These are phyloP conservation scores for Epistrophe grossulariae DNA, from an alignment of 2,888 invertebrate species.

Conservation along the genomic window DNA sequence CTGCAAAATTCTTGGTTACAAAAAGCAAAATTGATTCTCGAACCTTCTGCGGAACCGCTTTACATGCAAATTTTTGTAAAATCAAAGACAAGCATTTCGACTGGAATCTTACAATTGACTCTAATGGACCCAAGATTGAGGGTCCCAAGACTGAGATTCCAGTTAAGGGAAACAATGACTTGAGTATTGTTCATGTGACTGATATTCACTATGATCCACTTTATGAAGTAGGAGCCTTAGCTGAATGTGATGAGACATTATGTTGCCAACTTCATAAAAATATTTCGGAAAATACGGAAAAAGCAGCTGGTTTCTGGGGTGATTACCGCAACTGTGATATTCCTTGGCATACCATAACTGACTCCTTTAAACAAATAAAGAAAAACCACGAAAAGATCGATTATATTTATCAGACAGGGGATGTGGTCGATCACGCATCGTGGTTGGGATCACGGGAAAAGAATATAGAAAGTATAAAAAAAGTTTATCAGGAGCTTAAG, in stretches of 20 bases:
- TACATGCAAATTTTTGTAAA: conserved; percentile 79
- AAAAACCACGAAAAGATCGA: conserved; percentile 86
- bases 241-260: conserved; percentile 89
- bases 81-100: conserved; percentile 77
- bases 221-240: conserved; percentile 88
- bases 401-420: conserved; percentile 93
- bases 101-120: conserved; percentile 78
- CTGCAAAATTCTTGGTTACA: conserved; percentile 86
- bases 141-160: conserved; percentile 79
- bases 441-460: conserved; percentile 91
- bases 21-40: conserved; percentile 84
- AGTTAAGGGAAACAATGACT: conserved; percentile 73
- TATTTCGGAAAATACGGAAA: conserved; percentile 75
- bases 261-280: conserved; percentile 87
- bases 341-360: conserved; percentile 88
- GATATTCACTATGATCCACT: conserved; percentile 91
- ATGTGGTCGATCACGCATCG: conserved; percentile 92
- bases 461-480: conserved; percentile 86
- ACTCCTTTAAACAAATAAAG: conserved; percentile 87
- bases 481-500: conserved; percentile 85
- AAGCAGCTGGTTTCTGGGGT: conserved; percentile 91
- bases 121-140: conserved; percentile 53
- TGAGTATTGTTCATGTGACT: conserved; percentile 80
- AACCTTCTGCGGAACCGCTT: conserved; percentile 82
- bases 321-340: conserved; percentile 91